phyloP scores from a whole-genome alignment of 2,797 vertebrate species.

The Vireo griseus region DNA sequence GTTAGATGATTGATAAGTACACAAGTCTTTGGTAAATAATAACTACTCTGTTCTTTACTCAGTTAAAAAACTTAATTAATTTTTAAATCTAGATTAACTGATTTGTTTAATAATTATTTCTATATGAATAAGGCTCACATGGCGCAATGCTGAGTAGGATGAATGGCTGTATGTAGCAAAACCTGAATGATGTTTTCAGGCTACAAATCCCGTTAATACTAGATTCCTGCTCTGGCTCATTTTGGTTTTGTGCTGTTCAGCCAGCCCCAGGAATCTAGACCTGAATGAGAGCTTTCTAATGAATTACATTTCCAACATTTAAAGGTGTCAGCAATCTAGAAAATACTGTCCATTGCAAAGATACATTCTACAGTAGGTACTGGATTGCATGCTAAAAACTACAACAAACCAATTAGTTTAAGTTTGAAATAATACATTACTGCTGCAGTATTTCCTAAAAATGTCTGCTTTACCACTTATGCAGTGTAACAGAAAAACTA shows the following conservation, averaged over 20 bases:
- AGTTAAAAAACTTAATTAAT: not conserved
- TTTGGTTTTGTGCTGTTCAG: slow-evolving; percentile 12
- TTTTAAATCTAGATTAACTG: slow-evolving; percentile 29
- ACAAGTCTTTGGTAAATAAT: slow-evolving; percentile 58
- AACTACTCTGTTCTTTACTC: slow-evolving; percentile 4
- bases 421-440: slow-evolving; percentile 9
- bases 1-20: slow-evolving; percentile 8
- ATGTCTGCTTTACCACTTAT: slow-evolving; percentile 20
- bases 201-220: not conserved
- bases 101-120: not conserved
- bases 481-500: slow-evolving; percentile 25
- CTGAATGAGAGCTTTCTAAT: not conserved
- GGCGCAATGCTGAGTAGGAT: not conserved
- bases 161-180: not conserved
- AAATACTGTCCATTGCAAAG: not conserved
- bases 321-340: not conserved
- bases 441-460: slow-evolving; percentile 34
- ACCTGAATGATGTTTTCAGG: not conserved
- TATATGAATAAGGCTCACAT: slow-evolving; percentile 32
- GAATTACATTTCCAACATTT: not conserved
- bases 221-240: not conserved
- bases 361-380: slow-evolving; percentile 8
- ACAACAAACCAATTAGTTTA: slow-evolving; percentile 4
- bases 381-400: slow-evolving; percentile 3
- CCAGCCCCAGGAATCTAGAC: slow-evolving; percentile 4